Conservation (phyloP, 2,797 vertebrate species). For the Todus mexicanus region DNA sequence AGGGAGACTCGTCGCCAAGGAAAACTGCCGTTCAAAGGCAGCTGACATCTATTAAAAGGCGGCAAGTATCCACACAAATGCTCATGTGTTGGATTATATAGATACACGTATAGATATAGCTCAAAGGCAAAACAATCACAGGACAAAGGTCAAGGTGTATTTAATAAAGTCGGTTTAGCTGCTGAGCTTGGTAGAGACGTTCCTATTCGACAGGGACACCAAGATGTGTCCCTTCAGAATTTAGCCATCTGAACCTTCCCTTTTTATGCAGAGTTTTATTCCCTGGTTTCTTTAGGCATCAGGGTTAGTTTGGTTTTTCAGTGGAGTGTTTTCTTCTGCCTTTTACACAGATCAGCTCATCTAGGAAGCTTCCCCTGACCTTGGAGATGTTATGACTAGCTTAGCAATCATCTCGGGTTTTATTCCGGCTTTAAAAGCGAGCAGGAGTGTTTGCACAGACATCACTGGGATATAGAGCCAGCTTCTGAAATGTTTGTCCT, state of each 20-base stretch:
- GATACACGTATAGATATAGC: not conserved
- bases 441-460: slow-evolving; percentile 20
- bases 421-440: slow-evolving; percentile 11
- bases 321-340: not conserved
- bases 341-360: not conserved
- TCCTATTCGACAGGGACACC: too few species aligned
- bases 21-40: not conserved
- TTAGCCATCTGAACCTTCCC: not conserved
- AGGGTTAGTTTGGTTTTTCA: not conserved
- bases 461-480: not conserved
- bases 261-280: not conserved
- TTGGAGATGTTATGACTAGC: not conserved
- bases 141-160: not conserved
- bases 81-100: not conserved
- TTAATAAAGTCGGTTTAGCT: not conserved
- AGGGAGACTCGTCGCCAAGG: not conserved
- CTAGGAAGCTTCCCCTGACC: not conserved
- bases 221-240: not conserved
- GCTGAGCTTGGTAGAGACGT: rapidly evolving
- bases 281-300: not conserved
- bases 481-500: not conserved
- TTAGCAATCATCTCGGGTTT: slow-evolving; percentile 12
- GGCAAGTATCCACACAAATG: not conserved
- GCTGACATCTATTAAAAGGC: not conserved
- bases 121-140: not conserved